Evolutionary conservation across 2,113 vertebrate species (phyloP).

Genomic region (Trichomycterus rosablanca): DNA sequence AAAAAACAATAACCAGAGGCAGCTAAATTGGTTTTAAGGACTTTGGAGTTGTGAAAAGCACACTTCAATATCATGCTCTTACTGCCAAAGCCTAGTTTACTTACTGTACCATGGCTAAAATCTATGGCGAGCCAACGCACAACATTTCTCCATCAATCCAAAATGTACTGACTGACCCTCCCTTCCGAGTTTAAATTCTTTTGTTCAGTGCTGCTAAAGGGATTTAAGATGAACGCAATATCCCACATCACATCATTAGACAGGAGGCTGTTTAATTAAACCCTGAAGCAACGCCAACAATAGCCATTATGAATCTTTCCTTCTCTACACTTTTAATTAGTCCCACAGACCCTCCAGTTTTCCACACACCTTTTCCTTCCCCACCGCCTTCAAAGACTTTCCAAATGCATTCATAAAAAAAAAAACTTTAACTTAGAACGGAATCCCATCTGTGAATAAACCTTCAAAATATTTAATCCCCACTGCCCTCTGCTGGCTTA

Average conservation of each 20-base stretch:
- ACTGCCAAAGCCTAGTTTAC: too few relatives aligned
- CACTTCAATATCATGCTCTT: too few relatives aligned
- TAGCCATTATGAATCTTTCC: slow-evolving; percentile 38
- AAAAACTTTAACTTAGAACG: not conserved
- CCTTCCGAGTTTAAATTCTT: slow-evolving; percentile 14
- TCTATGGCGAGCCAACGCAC: too few relatives aligned
- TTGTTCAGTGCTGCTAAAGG: slow-evolving; percentile 14
- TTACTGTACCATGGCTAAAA: too few relatives aligned
- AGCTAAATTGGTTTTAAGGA: too few relatives aligned
- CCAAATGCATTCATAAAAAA: slow-evolving; percentile 14
- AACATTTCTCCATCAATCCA: not conserved
- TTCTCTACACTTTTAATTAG: slow-evolving; percentile 42
- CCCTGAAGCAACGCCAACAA: slow-evolving; percentile 46
- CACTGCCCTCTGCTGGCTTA: slow-evolving; percentile 18
- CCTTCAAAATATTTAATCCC: not conserved
- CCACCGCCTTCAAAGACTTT: slow-evolving; percentile 21
- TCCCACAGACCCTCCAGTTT: slow-evolving; percentile 17
- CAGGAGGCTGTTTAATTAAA: slow-evolving; percentile 43
- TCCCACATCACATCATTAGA: slow-evolving; percentile 39
- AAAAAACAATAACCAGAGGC: too few relatives aligned
- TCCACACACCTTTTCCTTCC: slow-evolving; percentile 8
- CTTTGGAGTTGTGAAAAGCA: too few relatives aligned
- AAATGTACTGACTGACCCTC: slow-evolving; percentile 8
- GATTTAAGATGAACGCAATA: slow-evolving; percentile 23
- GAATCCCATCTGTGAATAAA: not conserved